phyloP scores from a whole-genome alignment of 2,113 vertebrate genomes.

The Arizona elegans region DNA sequence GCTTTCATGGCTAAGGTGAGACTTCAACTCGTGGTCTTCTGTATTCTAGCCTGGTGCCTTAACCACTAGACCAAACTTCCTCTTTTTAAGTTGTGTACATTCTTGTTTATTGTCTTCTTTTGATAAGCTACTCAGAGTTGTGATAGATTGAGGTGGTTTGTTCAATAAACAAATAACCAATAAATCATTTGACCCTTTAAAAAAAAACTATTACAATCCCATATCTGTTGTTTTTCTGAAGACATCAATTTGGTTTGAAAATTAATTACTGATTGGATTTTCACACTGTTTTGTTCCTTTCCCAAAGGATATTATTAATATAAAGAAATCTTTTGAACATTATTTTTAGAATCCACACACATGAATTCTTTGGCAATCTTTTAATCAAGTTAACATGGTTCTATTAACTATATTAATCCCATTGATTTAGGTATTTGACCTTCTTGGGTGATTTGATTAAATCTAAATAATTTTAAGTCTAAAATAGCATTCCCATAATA shows the following conservation, averaged over 20 bases:
- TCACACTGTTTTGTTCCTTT: background rate
- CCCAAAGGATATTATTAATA: background rate
- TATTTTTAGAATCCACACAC: background rate
- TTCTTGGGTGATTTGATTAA: background rate
- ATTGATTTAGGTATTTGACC: background rate
- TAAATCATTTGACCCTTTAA: background rate
- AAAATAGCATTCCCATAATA: background rate
- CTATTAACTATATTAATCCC: background rate
- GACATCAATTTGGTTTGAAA: background rate
- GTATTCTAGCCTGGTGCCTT: background rate
- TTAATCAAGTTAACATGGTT: constrained; percentile 17
- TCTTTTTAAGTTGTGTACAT: background rate
- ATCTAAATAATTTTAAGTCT: constrained; percentile 4
- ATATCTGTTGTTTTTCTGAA: background rate
- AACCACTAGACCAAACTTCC: background rate
- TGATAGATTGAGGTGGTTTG: background rate
- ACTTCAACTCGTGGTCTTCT: background rate
- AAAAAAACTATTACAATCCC: background rate
- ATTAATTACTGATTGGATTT: background rate
- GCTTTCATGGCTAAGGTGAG: background rate
- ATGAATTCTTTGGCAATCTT: background rate
- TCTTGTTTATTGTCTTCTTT: background rate
- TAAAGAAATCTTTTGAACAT: background rate
- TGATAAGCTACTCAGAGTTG: background rate
- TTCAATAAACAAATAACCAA: background rate